Evolutionary conservation across 1,140 invertebrate genomes (phyloP), one percentile per base, ranked within the genome.

Genomic region (Apis florea): DNA sequence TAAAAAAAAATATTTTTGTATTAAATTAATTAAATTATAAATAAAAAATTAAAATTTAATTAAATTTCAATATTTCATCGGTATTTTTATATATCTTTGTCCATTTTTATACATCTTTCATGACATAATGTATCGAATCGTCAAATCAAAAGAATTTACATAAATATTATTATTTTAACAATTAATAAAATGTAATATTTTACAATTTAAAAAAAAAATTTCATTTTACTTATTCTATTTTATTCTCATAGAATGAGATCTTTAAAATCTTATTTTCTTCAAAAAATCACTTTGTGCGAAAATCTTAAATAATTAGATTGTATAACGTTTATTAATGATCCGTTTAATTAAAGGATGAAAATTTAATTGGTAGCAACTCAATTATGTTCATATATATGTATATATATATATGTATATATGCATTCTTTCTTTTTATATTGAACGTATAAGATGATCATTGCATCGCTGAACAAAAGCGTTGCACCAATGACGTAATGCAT

Each of bases 291-390:
- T 64, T 56, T 24, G 12, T 26, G 47, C 17, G n/a, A 63, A 12
- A 19, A 47, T 31, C 72, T 75, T 21, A 19, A 19, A 21, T 21
- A 51, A 31, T 31, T 64, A n/a, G 3, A 49, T 75, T 63, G 12
- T 24, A 26, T 15, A 75, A 64, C n/a, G 40, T 4, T n/a, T n/a
- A 51, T 51, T 53, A 74, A 74, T 63, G 24, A 31, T 26, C 40
- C 47, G 59, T n/a, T 63, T 75, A 75, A 75, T 75, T 63, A 59
- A 31, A 49, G 58, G 1, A 82, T 82, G 73, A 75, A 84, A 81
- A 82, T 82, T 84, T 84, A 82, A 84, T 82, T 84, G 47, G 47
- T 59, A 24, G 47, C 24, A 47, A 64, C 59, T 71, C 31, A 59
- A 80, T 84, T 82, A 71, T 58, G 56, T 67, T 13, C 31, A n/a